Percentiles rank a stretch among this genome's conserved stretches.
Conservation (phyloP, 2,113 vertebrate species). For the Gobius niger region DNA sequence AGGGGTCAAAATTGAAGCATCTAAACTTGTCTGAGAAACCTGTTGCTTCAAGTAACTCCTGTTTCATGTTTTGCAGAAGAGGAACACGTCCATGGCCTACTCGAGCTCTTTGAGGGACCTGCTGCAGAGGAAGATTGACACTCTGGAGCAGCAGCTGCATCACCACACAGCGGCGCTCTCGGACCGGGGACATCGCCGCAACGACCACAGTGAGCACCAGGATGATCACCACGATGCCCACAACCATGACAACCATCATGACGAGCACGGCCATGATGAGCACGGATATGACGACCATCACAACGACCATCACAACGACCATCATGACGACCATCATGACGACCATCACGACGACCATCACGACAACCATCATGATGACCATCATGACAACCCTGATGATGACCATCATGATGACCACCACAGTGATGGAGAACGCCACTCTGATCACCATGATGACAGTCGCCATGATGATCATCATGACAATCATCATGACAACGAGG, state of each 20-base stretch:
- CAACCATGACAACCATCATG: neutral
- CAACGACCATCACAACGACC: neutral
- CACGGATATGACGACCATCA: neutral
- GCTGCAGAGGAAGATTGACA: conserved; percentile 80
- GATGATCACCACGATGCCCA: neutral
- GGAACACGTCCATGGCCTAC: conserved; percentile 77
- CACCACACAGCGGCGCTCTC: conserved; percentile 36
- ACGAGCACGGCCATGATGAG: neutral
- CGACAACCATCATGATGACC: conserved; percentile 21
- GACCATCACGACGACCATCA: conserved; percentile 28
- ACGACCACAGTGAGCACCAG: neutral
- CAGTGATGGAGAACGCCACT: neutral
- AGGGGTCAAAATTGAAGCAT: no score
- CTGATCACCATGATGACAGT: conserved; percentile 3
- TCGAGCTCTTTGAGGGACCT: conserved; percentile 79
- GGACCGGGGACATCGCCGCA: conserved; percentile 31
- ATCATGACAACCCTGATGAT: conserved; percentile 24
- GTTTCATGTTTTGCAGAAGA: conserved; percentile 59
- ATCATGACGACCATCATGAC: conserved; percentile 9
- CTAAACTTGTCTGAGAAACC: no score
- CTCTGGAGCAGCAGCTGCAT: conserved; percentile 80
- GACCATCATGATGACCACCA: conserved; percentile 1
- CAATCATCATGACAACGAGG: conserved; percentile 56
- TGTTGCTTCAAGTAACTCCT: neutral
- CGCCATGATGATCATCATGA: conserved; percentile 19